Evolutionary conservation across 2,888 invertebrate genomes (phyloP).

Genomic region (Pollenia labialis): DNA sequence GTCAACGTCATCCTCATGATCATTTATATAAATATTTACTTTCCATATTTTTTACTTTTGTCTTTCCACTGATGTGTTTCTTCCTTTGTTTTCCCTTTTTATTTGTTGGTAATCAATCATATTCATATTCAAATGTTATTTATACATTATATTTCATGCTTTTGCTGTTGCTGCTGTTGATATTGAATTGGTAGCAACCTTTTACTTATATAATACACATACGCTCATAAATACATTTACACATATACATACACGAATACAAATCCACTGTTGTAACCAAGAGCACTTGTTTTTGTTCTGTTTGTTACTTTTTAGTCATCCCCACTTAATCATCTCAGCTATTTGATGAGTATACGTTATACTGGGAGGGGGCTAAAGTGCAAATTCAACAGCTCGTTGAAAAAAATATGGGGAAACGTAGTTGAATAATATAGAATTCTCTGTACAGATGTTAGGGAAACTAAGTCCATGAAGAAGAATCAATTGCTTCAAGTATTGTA

Average conservation of each 20-base stretch:
- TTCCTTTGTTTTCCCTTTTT: conserved; percentile 29
- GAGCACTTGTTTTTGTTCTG: conserved; percentile 34
- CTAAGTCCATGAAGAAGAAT: conserved; percentile 47
- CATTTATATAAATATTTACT: conserved; percentile 70
- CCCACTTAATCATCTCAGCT: conserved; percentile 20
- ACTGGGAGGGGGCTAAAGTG: neutral
- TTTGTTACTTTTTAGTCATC: conserved; percentile 10
- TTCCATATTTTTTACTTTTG: conserved; percentile 41
- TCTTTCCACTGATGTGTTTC: conserved; percentile 27
- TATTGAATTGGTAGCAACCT: conserved; percentile 14
- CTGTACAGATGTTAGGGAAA: conserved; percentile 19
- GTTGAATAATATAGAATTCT: neutral
- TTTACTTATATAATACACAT: neutral
- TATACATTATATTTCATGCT: conserved; percentile 45
- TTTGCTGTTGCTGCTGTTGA: neutral
- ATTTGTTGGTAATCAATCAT: conserved; percentile 67
- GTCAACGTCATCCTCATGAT: conserved; percentile 56
- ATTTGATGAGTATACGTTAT: neutral
- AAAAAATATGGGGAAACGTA: neutral
- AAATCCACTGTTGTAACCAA: neutral
- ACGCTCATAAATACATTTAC: neutral
- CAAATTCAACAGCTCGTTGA: conserved; percentile 6
- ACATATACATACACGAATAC: neutral
- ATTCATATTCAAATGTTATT: conserved; percentile 68
- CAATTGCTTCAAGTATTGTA: conserved; percentile 71